Base-by-base conservation (phyloP, 1,140 invertebrate species). In the Cotesia typhae region DNA sequence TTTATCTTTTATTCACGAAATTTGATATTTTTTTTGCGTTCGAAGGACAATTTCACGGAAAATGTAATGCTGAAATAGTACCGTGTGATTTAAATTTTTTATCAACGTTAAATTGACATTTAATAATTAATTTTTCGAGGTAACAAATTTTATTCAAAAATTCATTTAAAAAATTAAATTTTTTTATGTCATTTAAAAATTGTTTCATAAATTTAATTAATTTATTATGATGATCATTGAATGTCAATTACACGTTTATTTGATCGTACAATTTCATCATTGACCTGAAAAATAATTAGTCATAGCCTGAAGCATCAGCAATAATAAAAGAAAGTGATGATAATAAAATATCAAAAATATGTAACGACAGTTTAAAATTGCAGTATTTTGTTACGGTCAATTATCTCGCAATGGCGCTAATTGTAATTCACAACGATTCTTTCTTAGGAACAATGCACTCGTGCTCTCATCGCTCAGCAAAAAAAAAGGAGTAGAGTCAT, bases 351-450 rank as follows among this genome's bases (percentile, higher is more conserved):
- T 57, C 12, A 60, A 2, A 12, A 12, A 60, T 60, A 20, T 5
- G 1, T 20, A 14, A 5, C 9, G 6, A 60, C 59, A 60, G 35
- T 60, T 66, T 66, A 52, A 52, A 66, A 66, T 66, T 66, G 20
- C 64, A 51, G 47, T 14, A 51, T 66, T 52, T 66, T 51, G 64
- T 52, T 37, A 66, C 64, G 64, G 41, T 66, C 64, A 66, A 66
- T 66, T 66, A 66, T 66, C 64, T 51, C 17, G 9, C 64, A 66
- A 66, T 52, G 64, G 64, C 41, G 47, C 64, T 66, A 66, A 66
- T 66, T 66, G 64, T 51, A 66, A 52, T 52, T 66, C 64, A 51
- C 38, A 51, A 47, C 47, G 20, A 52, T 20, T 66, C 47, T 61
- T 12, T 20, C 14, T 10, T 60, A 37, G 1, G 36, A 64, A 64